phyloP scores from a whole-genome alignment of 2,797 vertebrate species.

The Eurystomus glaucurus region DNA sequence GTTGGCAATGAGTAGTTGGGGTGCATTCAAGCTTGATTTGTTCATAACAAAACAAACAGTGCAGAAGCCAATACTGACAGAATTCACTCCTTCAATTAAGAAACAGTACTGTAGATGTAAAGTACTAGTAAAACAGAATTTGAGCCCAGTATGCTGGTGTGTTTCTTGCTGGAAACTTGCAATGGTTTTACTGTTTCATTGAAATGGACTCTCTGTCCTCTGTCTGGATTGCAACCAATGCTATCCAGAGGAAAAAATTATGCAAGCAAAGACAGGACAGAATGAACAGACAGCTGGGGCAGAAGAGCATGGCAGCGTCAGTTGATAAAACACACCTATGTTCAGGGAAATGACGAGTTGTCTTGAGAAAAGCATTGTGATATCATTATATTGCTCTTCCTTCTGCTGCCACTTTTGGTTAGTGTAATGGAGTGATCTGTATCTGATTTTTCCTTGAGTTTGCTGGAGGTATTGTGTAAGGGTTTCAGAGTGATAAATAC shows the following conservation, averaged over 20 bases:
- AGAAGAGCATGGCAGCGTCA: background rate
- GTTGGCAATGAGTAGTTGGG: background rate
- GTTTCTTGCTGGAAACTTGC: background rate
- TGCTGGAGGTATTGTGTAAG: background rate
- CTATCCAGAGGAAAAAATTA: background rate
- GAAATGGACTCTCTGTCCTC: background rate
- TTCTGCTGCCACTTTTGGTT: background rate
- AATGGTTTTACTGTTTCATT: background rate
- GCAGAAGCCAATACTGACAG: background rate
- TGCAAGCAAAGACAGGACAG: background rate
- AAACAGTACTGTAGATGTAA: fast-evolving
- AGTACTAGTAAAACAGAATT: background rate
- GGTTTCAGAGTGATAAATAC: background rate
- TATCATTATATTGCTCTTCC: background rate
- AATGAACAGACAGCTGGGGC: background rate
- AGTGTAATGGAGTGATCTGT: background rate
- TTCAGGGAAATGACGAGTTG: background rate
- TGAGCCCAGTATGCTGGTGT: background rate
- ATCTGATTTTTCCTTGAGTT: background rate
- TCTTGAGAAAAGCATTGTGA: background rate
- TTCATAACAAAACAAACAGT: background rate
- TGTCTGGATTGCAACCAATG: background rate
- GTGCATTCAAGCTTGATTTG: background rate
- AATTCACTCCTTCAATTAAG: background rate
- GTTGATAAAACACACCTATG: background rate